These are phyloP conservation scores for Diplodus sargus DNA, from an alignment of 2,797 vertebrate species.

Conservation along the genomic window DNA sequence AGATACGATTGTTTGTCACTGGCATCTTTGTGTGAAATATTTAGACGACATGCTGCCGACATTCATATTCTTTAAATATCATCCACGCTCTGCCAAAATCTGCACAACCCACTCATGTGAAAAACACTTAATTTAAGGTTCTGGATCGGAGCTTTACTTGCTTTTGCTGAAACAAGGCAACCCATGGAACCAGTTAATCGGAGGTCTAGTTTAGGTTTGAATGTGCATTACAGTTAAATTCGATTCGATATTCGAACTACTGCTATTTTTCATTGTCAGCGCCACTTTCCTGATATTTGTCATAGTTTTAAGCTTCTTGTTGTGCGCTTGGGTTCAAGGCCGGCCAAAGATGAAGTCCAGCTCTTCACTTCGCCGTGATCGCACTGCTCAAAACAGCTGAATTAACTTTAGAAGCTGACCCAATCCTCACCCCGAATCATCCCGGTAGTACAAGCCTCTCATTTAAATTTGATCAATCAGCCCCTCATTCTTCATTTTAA, in stretches of 20 bases:
- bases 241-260: neutral
- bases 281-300: neutral
- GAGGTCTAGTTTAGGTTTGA: neutral
- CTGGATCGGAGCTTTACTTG: neutral
- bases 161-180: conserved; percentile 3
- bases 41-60: conserved; percentile 2
- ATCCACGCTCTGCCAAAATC: conserved; percentile 13
- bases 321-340: conserved; percentile 1
- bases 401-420: conserved; percentile 16
- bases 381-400: conserved; percentile 9
- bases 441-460: neutral
- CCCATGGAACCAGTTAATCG: neutral
- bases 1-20: neutral
- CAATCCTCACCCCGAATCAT: neutral
- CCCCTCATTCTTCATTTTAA: conserved; percentile 34
- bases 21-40: neutral
- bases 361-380: neutral
- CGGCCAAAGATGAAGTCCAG: neutral
- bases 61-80: conserved; percentile 8
- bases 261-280: neutral
- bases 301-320: neutral
- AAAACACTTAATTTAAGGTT: neutral
- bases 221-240: neutral
- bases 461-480: neutral
- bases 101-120: neutral